Base-by-base conservation (phyloP, 2,888 invertebrate genomes). In the Linyphia triangularis region DNA sequence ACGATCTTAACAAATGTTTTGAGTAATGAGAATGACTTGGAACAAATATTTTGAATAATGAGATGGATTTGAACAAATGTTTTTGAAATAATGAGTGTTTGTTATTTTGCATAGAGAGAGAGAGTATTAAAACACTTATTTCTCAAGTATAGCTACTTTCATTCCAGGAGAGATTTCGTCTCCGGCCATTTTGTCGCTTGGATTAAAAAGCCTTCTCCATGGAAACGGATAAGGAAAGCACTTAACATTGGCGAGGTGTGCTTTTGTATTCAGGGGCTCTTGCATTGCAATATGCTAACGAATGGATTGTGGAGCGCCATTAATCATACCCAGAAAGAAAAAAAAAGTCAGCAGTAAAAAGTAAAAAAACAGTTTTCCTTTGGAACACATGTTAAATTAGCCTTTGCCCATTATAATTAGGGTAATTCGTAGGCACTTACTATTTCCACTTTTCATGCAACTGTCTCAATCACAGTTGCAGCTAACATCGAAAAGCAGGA, bases 401-500 rank as follows among this genome's bases (percentile, higher is more conserved):
- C 30, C 33, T n/a, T 24, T 59, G 59, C 19, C 33, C n/a, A 67
- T 67, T 67, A 67, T 67, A 67, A 67, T 67, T 67, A 67, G 67
- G 67, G 33, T 33, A 67, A 67, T 67, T 67, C 33, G 67, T 33
- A 67, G 33, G 16, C 67, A 33, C 33, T 67, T 30, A n/a, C 1
- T n/a, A 30, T 67, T 51, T 33, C 33, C 33, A 28, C 26, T 26
- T 26, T 26, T 30, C 33, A 33, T 33, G 67, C 26, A 16, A 67
- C 33, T 30, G 19, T 67, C 67, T 67, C 19, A 67, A 67, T 67
- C 33, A 67, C 22, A 59, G 33, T 63, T 7, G 51, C 13, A 51
- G 51, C n/a, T 51, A 33, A 33, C 33, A 33, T 33, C n/a, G n/a
- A n/a, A n/a, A n/a, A n/a, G n/a, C n/a, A n/a, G n/a, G n/a, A n/a